Base-by-base conservation (phyloP, 2,888 invertebrate species). In the Lasioglossum figueresi region DNA sequence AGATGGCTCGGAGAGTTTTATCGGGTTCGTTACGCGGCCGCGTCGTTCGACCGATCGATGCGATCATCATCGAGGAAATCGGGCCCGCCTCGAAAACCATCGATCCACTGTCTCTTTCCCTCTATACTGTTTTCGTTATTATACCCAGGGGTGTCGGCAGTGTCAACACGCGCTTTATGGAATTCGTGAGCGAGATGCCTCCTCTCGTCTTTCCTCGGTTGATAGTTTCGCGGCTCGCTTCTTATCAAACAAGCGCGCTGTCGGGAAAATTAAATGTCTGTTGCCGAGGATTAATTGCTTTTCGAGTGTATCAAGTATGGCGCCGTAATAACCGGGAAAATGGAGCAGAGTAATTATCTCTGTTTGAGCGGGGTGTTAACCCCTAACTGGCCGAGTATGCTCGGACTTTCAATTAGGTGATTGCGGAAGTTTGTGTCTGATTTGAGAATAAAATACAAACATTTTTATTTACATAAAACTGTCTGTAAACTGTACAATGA, bases 1-100 rank as follows among this genome's bases (percentile, higher is more conserved):
- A 59, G 37, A 37, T 77, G 52, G 43, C 52, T n/a, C 14, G 56
- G 45, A 43, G 56, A 77, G 34, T 43, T 80, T 80, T 59, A 34
- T 70, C 68, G 40, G 27, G 27, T 43, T 71, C 31, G 59, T 63
- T 27, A 31, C 59, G 59, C 31, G 27, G n/a, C 16, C 59, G 59
- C 27, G 27, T 59, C 52, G 52, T 23, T 23, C 23, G 23, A 23
- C 5, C 59, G 59, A 63, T 31, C 31, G 59, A 63, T 63, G 14
- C 59, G 59, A 63, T 63, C 59, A 6, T 31, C 59, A 31, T n/a
- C 59, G 31, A 16, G 59, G 31, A 63, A 31, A 31, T 31, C 59
- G 59, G 52, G 23, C 14, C 59, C 16, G 59, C 59, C 59, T 31
- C 59, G 27, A 59, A 59, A 59, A 59, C 27, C 27, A 27, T 59